These are phyloP conservation scores for Drosophila multiciliata DNA, from an alignment of 2,888 invertebrate species.

Conservation along the genomic window DNA sequence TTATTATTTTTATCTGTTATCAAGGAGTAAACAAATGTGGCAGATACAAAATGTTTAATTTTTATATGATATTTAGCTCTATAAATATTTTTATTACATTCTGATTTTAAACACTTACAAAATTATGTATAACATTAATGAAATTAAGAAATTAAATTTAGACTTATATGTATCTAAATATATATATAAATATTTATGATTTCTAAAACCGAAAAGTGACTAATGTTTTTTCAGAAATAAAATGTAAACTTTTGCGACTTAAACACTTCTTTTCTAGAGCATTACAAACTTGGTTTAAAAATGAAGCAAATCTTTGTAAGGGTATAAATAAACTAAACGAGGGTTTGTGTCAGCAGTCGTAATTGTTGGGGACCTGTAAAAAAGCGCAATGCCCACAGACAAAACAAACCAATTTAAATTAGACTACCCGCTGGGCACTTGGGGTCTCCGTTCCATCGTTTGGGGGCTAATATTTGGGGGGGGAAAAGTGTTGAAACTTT, in stretches of 20 bases:
- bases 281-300: not conserved
- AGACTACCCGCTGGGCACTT: slow-evolving; percentile 75
- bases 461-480: slow-evolving; percentile 45
- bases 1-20: not conserved
- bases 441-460: slow-evolving; percentile 34
- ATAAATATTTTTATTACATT: not conserved
- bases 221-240: not conserved
- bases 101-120: not conserved
- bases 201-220: not conserved
- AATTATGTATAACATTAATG: too few relatives aligned
- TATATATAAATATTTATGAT: not conserved
- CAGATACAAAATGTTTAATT: not conserved
- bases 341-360: slow-evolving; percentile 54
- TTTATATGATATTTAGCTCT: not conserved
- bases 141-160: too few relatives aligned
- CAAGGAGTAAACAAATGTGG: not conserved
- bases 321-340: slow-evolving; percentile 23
- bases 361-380: slow-evolving; percentile 71
- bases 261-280: not conserved
- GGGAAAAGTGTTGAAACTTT: slow-evolving; percentile 75
- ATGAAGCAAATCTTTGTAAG: slow-evolving; percentile 12
- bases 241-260: not conserved
- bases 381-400: slow-evolving; percentile 78
- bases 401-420: slow-evolving; percentile 84
- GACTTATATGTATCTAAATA: too few relatives aligned